Evolutionary conservation across 2,113 vertebrate species (phyloP).

Genomic region (Mixornis gularis): DNA sequence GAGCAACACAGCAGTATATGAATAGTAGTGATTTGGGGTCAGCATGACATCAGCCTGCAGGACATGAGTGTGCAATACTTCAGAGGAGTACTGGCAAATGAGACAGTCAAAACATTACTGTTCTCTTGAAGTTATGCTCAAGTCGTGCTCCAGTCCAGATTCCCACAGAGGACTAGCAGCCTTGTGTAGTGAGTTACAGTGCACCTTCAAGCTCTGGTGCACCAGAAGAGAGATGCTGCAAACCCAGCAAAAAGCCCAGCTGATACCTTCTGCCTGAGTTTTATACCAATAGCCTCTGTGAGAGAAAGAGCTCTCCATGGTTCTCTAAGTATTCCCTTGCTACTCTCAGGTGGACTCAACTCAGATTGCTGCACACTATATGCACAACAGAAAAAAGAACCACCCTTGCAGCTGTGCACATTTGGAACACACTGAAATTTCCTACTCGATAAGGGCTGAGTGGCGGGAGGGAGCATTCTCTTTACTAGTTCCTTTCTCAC

Average conservation of each 20-base stretch:
- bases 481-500: background rate
- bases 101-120: background rate
- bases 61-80: background rate
- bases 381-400: background rate
- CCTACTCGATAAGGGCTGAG: background rate
- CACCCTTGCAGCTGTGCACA: background rate
- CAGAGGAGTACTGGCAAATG: background rate
- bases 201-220: background rate
- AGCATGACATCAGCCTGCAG: background rate
- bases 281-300: background rate
- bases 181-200: background rate
- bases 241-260: background rate
- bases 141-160: background rate
- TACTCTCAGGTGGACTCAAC: background rate
- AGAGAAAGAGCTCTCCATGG: background rate
- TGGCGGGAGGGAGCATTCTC: rapidly evolving
- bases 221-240: background rate
- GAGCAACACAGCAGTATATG: background rate
- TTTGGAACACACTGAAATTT: background rate
- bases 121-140: background rate
- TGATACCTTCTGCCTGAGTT: background rate
- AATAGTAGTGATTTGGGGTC: background rate
- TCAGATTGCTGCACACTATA: background rate
- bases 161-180: background rate
- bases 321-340: background rate